These are phyloP conservation scores for Ailurus styani DNA, from an alignment of 2,113 vertebrate genomes.

Conservation along the genomic window DNA sequence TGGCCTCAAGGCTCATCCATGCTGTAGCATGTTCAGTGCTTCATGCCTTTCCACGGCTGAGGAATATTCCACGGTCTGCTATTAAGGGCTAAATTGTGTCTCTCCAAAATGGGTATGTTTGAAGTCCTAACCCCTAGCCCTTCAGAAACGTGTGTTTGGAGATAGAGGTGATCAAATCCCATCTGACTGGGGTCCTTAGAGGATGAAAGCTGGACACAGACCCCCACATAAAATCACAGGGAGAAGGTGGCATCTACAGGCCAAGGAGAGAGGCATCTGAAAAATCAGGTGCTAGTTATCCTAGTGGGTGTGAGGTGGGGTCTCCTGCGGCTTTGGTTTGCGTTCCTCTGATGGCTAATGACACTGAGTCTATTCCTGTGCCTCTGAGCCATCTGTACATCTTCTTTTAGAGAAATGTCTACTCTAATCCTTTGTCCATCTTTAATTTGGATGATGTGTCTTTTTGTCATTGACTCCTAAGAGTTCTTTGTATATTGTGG, in stretches of 20 bases:
- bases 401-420: not conserved
- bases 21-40: rapidly evolving
- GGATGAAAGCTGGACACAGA: not conserved
- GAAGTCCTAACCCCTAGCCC: not conserved
- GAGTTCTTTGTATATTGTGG: not conserved
- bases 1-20: not conserved
- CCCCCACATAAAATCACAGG: not conserved
- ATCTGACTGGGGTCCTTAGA: not conserved
- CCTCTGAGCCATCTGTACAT: too few species aligned
- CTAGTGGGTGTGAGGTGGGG: not conserved
- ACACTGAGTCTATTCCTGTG: rapidly evolving
- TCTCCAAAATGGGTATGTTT: not conserved
- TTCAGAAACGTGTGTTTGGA: not conserved
- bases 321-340: not conserved
- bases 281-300: not conserved
- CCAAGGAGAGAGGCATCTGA: not conserved
- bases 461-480: not conserved
- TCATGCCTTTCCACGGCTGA: not conserved
- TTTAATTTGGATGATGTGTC: not conserved
- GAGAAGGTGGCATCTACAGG: not conserved
- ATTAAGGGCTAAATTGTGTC: too few species aligned
- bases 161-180: too few species aligned
- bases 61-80: not conserved
- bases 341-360: not conserved
- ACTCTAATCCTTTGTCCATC: not conserved